phyloP scores from a whole-genome alignment of 2,113 vertebrate genomes.

The Cyphomyrus plagiostoma region DNA sequence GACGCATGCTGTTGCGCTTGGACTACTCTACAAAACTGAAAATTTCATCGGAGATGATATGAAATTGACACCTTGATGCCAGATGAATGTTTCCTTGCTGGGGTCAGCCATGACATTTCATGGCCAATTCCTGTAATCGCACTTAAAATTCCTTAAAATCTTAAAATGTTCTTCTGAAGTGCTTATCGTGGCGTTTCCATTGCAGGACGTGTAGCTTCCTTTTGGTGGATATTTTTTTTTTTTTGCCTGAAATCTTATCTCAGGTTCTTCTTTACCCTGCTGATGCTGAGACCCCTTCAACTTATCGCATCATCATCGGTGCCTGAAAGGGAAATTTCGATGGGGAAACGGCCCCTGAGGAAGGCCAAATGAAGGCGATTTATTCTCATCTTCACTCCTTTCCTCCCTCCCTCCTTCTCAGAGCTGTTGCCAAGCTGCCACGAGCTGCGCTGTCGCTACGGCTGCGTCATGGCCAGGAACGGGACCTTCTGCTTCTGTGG shows the following conservation, averaged over 20 bases:
- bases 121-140: neutral
- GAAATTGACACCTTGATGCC: neutral
- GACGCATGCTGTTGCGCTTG: neutral
- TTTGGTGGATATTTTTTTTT: neutral
- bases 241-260: slow-evolving; percentile 6
- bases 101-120: neutral
- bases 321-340: slow-evolving; percentile 11
- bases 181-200: neutral
- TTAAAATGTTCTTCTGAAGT: neutral
- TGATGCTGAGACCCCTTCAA: slow-evolving; percentile 34
- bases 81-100: neutral
- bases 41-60: neutral
- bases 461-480: slow-evolving; percentile 81
- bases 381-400: slow-evolving; percentile 19
- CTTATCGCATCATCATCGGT: slow-evolving; percentile 14
- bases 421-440: slow-evolving; percentile 84
- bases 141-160: neutral
- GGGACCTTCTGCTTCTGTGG: slow-evolving; percentile 82
- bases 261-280: slow-evolving; percentile 21
- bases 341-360: slow-evolving; percentile 25
- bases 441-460: slow-evolving; percentile 78
- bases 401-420: slow-evolving; percentile 40
- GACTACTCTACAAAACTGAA: neutral
- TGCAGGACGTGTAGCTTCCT: neutral
- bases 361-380: slow-evolving; percentile 34